Percentiles rank a stretch among this genome's conserved stretches.
Evolutionary conservation across 1,140 invertebrate genomes (phyloP).

Genomic region (Heliconius hermathena): DNA sequence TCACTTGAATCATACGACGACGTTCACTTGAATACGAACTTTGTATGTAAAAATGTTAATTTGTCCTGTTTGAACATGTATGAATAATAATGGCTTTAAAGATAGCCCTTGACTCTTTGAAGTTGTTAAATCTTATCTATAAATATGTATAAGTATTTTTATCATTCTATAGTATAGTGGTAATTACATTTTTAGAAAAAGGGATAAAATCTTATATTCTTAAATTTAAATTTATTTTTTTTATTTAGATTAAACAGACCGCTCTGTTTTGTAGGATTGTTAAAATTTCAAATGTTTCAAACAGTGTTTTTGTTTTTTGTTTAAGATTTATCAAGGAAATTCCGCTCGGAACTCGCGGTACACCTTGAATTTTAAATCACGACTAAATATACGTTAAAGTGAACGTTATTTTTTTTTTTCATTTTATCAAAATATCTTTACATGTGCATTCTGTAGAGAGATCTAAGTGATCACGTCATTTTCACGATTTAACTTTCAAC

Average conservation of each 20-base stretch:
- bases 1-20: background rate
- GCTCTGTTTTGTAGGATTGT: background rate
- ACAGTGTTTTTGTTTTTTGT: background rate
- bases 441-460: too few species aligned
- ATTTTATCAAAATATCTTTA: background rate
- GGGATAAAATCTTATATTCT: too few species aligned
- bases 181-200: background rate
- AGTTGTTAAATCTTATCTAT: background rate
- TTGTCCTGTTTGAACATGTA: background rate
- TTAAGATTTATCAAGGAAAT: background rate
- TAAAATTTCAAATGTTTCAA: background rate
- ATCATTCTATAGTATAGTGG: background rate
- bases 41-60: constrained; percentile 7
- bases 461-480: background rate
- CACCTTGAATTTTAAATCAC: background rate
- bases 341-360: background rate
- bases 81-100: background rate
- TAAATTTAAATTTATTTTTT: too few species aligned
- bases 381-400: background rate
- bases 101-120: background rate
- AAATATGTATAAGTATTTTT: background rate
- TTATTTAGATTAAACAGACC: background rate
- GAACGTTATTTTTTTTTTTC: background rate
- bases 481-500: background rate
- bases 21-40: background rate